Evolutionary conservation across 2,888 invertebrate genomes (phyloP), one percentile per base, ranked within the genome.

Genomic region (Eretmocerus hayati): DNA sequence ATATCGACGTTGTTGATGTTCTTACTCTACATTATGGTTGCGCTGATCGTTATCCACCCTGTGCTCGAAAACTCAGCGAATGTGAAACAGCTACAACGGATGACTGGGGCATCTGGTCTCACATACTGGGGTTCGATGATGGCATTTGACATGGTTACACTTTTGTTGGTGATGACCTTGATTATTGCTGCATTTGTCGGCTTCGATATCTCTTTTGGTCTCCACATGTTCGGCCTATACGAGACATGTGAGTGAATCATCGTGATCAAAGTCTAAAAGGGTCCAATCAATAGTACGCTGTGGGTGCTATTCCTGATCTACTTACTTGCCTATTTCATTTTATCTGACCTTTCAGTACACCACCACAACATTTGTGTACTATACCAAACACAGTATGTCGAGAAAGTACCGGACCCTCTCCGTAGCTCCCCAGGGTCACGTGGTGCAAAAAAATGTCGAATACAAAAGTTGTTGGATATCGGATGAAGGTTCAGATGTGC

Each of bases 61-160:
- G 77, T 81, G 56, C 72, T 72, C 45, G 88, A 89, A 68, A 75
- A 79, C 9, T 63, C 66, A 5, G 74, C 76, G 2, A 81, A 80
- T 42, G 75, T 85, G 30, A 81, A 85, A 21, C 81, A 81, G 58
- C 64, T 85, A 31, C 85, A 87, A 70, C 66, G 78, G 20, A 80
- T 85, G 81, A 75, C 81, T 1, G 83, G 85, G 4, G 77, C 84
- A 21, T 72, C 79, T 1, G 72, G 78, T 1, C 58, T 67, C 11
- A 68, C 76, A 8, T 84, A 83, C 66, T 89, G 88, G 88, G 33
- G 74, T 2, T 71, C 78, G 4, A 78, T 78, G 42, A 77, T 81
- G 38, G 2, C 74, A 1, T 77, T 77, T 59, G 87, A 88, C 69
- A 59, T 75, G 5, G 1, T 73, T 1, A 20, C 73, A 5, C 66